A percentile compares a stretch with the other conserved stretches of the same genome.
Evolutionary conservation across 2,797 vertebrate species (phyloP).

Genomic region (Channallabes apus): DNA sequence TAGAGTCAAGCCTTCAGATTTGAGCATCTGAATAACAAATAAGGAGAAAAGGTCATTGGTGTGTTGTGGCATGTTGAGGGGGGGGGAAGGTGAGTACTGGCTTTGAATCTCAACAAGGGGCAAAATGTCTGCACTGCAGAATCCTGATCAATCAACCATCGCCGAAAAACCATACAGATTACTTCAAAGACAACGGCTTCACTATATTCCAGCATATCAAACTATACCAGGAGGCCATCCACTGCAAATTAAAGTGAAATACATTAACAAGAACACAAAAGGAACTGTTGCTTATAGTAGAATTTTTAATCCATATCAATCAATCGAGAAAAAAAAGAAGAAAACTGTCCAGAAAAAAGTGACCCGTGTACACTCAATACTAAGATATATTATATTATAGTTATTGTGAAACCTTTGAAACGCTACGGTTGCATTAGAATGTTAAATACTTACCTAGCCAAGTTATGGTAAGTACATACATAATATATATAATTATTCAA

Average conservation of each 20-base stretch:
- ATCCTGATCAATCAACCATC: background rate
- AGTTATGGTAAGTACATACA: background rate
- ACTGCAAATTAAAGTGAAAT: background rate
- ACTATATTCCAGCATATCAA: constrained; percentile 38
- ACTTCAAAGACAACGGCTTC: background rate
- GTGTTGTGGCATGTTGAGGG: background rate
- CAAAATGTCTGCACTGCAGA: background rate
- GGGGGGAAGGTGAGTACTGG: background rate
- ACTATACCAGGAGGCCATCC: constrained; percentile 33
- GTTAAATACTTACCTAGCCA: background rate
- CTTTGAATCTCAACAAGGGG: background rate
- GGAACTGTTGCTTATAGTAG: constrained; percentile 54
- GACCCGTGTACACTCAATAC: background rate
- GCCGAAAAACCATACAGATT: background rate
- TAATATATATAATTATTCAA: background rate
- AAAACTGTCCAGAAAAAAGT: background rate
- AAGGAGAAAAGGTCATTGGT: constrained; percentile 2
- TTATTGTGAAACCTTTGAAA: background rate
- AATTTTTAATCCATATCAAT: constrained; percentile 63
- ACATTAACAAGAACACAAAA: constrained; percentile 7
- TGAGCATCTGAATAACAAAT: background rate
- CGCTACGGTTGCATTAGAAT: background rate
- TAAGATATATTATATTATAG: background rate
- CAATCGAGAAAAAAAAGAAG: constrained; percentile 48
- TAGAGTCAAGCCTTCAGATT: constrained; percentile 16